Percentiles rank a stretch among this genome's conserved stretches.
Evolutionary conservation across 2,113 vertebrate species (phyloP).

Genomic region (Epinephelus lanceolatus): DNA sequence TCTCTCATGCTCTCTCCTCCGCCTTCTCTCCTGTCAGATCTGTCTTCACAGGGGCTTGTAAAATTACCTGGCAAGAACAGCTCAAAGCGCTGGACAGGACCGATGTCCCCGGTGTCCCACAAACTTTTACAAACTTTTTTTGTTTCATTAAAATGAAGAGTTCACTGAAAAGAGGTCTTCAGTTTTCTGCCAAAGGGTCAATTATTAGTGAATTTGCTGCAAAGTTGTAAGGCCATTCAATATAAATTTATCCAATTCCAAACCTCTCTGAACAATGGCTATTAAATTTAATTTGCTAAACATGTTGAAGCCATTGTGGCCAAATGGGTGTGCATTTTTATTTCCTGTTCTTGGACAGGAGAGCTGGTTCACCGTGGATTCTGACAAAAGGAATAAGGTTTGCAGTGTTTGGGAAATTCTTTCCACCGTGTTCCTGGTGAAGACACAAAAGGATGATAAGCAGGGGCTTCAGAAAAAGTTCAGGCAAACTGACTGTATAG

Average conservation of each 20-base stretch:
- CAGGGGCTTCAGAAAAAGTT: background rate
- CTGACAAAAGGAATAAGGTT: slow-evolving; percentile 1
- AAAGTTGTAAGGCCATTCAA: slow-evolving; percentile 55
- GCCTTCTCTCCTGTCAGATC: slow-evolving; percentile 68
- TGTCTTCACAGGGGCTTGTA: slow-evolving; percentile 73
- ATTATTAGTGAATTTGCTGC: slow-evolving; percentile 48
- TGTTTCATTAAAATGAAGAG: slow-evolving; percentile 71
- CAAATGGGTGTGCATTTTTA: slow-evolving; percentile 29
- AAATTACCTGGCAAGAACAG: slow-evolving; percentile 76
- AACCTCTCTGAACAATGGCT: slow-evolving; percentile 32
- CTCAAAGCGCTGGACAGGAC: slow-evolving; percentile 64
- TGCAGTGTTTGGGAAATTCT: slow-evolving; percentile 2
- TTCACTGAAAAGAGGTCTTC: slow-evolving; percentile 55
- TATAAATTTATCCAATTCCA: slow-evolving; percentile 48
- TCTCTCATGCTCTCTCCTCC: slow-evolving; percentile 47
- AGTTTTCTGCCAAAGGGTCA: slow-evolving; percentile 49
- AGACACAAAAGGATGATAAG: background rate
- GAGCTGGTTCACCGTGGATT: slow-evolving; percentile 2
- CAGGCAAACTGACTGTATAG: background rate
- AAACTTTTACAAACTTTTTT: slow-evolving; percentile 67
- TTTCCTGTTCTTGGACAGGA: slow-evolving; percentile 37
- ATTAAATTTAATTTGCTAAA: slow-evolving; percentile 54
- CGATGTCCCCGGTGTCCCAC: slow-evolving; percentile 61
- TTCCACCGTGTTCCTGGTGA: background rate
- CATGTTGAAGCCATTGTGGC: slow-evolving; percentile 45